Evolutionary conservation across 2,888 invertebrate genomes (phyloP).

Genomic region (Dryomyza anilis): DNA sequence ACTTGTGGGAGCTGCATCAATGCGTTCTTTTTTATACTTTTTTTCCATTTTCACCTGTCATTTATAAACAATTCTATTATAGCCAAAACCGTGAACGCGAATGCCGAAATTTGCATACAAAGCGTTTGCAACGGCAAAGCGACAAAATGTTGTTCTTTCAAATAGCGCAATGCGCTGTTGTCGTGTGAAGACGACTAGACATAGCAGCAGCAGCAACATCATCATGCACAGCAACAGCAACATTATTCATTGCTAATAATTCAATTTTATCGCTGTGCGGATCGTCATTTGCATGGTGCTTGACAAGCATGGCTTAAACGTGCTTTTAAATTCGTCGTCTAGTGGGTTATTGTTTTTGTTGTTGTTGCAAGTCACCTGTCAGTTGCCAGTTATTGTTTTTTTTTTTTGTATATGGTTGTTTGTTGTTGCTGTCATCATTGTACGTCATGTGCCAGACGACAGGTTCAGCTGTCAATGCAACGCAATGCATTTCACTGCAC

Average conservation of each 20-base stretch:
- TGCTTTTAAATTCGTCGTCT: slow-evolving; percentile 9
- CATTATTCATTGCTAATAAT: slow-evolving; percentile 16
- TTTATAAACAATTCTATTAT: too few relatives aligned
- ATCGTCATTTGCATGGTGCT: slow-evolving; percentile 15
- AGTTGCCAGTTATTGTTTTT: neutral
- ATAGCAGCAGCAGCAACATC: neutral
- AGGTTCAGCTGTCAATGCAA: slow-evolving; percentile 11
- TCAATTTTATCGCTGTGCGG: slow-evolving; percentile 12
- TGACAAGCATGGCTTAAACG: slow-evolving; percentile 22
- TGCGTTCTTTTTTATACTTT: too few relatives aligned
- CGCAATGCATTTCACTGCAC: neutral
- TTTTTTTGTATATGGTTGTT: too few relatives aligned
- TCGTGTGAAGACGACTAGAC: too few relatives aligned
- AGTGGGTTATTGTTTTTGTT: too few relatives aligned
- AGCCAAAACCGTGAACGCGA: too few relatives aligned
- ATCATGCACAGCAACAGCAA: neutral
- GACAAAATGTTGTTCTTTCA: neutral
- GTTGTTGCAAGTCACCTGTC: neutral
- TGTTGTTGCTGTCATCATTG: neutral
- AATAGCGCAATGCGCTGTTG: neutral
- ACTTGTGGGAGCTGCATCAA: too few relatives aligned
- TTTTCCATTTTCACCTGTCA: neutral
- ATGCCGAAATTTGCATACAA: slow-evolving; percentile 26
- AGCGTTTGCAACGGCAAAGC: too few relatives aligned
- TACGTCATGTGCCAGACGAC: neutral